These are phyloP conservation scores for Dione vanillae DNA, from an alignment of 2,888 invertebrate genomes.

Conservation along the genomic window DNA sequence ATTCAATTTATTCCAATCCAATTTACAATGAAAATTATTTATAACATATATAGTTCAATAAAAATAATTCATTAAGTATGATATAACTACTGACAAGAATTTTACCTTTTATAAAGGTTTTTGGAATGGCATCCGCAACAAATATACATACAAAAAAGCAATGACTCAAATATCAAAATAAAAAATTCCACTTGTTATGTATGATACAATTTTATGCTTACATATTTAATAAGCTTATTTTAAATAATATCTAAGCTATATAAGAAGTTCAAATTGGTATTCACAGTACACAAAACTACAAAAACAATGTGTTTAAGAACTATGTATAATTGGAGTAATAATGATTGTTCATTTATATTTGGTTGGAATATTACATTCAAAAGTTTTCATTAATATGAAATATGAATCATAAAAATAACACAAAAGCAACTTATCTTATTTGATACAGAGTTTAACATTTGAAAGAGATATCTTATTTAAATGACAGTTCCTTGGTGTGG, in stretches of 20 bases:
- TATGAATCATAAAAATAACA: constrained; percentile 12
- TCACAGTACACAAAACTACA: constrained; percentile 3
- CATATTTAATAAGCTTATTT: constrained; percentile 18
- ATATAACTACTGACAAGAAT: constrained; percentile 82
- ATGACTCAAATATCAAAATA: constrained; percentile 39
- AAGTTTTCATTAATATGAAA: neutral
- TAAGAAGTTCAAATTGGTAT: constrained; percentile 6
- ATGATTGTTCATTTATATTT: constrained; percentile 16
- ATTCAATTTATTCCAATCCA: constrained; percentile 77
- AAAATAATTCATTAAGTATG: constrained; percentile 58
- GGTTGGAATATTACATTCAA: constrained; percentile 3
- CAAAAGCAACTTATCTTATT: constrained; percentile 12
- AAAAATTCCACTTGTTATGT: constrained; percentile 22
- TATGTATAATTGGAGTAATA: constrained; percentile 4
- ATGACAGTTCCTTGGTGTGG: constrained; percentile 17
- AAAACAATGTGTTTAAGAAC: constrained; percentile 9
- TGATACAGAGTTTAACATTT: neutral
- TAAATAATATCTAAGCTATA: constrained; percentile 8
- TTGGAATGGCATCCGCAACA: constrained; percentile 79
- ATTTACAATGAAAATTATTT: constrained; percentile 74
- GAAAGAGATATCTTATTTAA: constrained; percentile 11
- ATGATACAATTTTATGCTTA: constrained; percentile 4
- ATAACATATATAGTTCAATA: constrained; percentile 65
- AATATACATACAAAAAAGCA: constrained; percentile 53
- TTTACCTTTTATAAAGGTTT: constrained; percentile 79